phyloP scores from a whole-genome alignment of 2,113 vertebrate species.

The Progne subis region DNA sequence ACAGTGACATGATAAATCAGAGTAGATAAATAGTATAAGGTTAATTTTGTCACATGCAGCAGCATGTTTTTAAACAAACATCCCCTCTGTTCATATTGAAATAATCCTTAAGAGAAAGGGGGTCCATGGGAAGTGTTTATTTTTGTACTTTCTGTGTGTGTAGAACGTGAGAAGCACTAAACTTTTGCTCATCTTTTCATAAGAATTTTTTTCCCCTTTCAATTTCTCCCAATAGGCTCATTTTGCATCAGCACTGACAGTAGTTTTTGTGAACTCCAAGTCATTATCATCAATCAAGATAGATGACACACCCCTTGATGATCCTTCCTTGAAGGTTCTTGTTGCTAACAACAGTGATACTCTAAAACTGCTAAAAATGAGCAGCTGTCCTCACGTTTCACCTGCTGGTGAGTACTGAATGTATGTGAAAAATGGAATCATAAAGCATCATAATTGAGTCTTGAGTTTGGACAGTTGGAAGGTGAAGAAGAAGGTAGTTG shows the following conservation, averaged over 20 bases:
- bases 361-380: conserved; percentile 83
- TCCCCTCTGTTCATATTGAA: not conserved
- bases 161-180: not conserved
- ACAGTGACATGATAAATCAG: not conserved
- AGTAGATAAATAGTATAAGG: not conserved
- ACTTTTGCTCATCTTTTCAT: not conserved
- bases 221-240: conserved; percentile 72
- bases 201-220: not conserved
- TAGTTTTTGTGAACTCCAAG: conserved; percentile 86
- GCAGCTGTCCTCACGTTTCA: conserved; percentile 85
- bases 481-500: not conserved
- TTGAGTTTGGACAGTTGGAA: not conserved
- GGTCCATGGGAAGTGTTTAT: not conserved
- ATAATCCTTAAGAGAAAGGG: not conserved
- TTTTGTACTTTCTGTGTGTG: not conserved
- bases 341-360: conserved; percentile 85
- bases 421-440: not conserved
- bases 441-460: not conserved
- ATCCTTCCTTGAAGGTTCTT: conserved; percentile 85
- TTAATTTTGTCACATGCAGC: not conserved
- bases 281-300: conserved; percentile 84
- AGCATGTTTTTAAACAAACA: not conserved
- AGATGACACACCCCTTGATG: conserved; percentile 83
- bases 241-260: conserved; percentile 83
- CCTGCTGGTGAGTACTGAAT: conserved; percentile 77